Base-by-base conservation (phyloP, 2,113 vertebrate species). In the Callorhinus ursinus region DNA sequence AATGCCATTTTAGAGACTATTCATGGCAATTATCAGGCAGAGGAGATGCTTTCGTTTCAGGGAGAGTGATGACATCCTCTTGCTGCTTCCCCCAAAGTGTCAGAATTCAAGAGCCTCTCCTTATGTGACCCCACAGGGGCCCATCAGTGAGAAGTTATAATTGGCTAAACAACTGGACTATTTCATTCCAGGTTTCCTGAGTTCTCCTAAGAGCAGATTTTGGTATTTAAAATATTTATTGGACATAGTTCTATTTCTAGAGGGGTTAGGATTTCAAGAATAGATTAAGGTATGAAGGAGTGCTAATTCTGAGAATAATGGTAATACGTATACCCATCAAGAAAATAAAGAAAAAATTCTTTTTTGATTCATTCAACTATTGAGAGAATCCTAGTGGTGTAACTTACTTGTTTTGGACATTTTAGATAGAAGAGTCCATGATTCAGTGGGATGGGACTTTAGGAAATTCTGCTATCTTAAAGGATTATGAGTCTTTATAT, bases 171-270 rank as follows among this genome's bases (percentile, higher is more conserved):
- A 36, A 9, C 0, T 49, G 26, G 21, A 80, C 59, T 33, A 80
- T 31, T 86, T 96, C 71, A 67, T 59, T 94, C 16, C 65, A 88
- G 28, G 85, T 77, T 95, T 96, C 84, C 90, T 84, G 83, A 93
- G 24, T 67, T 92, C 24, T 92, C 36, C 39, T 79, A 92, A 79
- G 0, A 65, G 55, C 19, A 88, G 14, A 26, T 53, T 87, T 67
- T 18, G 19, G 8, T 88, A 57, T 85, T 90, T 93, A 80, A 87
- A 79, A 71, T 57, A 90, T 83, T 97, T 95, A 69, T 72, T 88
- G 90, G 72, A n/a, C 85, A 0, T 90, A 61, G 26, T 88, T 90
- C 74, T 95, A 31, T 65, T 96, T 49, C 46, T 51, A 80, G 39
- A 63, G 53, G 55, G 24, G 31, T 31, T 12, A 61, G 33, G n/a